Evolutionary conservation across 2,888 invertebrate species (phyloP).

Genomic region (Acleris literana): DNA sequence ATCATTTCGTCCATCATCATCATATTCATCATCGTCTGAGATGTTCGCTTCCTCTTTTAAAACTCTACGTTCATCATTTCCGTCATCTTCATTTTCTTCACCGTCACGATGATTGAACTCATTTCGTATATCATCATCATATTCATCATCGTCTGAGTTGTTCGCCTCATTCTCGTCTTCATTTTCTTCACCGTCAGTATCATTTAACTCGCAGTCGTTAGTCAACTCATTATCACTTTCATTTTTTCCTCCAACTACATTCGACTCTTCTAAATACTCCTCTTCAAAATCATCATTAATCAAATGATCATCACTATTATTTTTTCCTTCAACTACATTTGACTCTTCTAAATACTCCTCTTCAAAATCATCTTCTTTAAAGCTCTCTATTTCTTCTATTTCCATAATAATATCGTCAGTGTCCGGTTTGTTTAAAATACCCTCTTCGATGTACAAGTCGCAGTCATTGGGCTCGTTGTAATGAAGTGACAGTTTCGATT

Average conservation of each 20-base stretch:
- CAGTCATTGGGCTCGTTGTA: conserved; percentile 52
- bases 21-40: no score
- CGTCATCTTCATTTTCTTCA: no score
- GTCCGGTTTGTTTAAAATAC: conserved; percentile 31
- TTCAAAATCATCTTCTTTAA: background rate
- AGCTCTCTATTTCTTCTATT: conserved; percentile 20
- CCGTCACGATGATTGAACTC: no score
- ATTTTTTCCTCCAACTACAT: background rate
- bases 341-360: conserved; percentile 50
- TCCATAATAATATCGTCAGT: conserved; percentile 42
- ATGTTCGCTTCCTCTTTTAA: no score
- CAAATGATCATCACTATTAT: no score
- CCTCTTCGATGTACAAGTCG: conserved; percentile 49
- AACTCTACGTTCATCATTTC: no score
- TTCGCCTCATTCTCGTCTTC: no score
- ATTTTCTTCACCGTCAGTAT: conserved; percentile 9
- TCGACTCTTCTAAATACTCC: no score
- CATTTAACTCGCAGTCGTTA: background rate
- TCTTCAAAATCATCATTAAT: conserved; percentile 38
- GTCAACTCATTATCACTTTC: background rate
- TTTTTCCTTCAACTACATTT: conserved; percentile 54
- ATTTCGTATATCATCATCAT: no score
- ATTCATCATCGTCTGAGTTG: no score
- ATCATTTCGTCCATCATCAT: no score
- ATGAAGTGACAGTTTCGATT: conserved; percentile 50